Conservation (phyloP, 2,113 vertebrate species). For the Elanus axillaris region DNA sequence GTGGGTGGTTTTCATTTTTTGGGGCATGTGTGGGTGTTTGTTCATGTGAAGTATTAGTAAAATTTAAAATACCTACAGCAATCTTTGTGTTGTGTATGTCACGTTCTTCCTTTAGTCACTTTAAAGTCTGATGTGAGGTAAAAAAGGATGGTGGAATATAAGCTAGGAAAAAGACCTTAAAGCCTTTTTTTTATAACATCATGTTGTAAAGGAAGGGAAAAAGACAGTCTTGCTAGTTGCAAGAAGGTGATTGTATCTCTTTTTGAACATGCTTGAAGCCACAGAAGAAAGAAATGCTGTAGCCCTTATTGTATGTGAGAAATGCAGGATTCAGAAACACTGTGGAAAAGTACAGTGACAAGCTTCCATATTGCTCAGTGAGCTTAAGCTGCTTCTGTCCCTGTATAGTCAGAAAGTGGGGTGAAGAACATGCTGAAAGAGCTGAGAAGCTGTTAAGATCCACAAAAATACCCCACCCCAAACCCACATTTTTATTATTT, state of each 20-base stretch:
- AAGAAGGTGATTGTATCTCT: background rate
- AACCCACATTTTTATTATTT: background rate
- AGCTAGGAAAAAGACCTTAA: background rate
- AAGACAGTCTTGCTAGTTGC: background rate
- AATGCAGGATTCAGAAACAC: background rate
- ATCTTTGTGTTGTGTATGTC: rapidly evolving
- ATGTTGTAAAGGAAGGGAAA: background rate
- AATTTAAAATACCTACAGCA: background rate
- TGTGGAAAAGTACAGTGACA: background rate
- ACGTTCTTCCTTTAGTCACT: background rate
- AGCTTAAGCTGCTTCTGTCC: background rate
- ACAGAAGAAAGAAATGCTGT: background rate
- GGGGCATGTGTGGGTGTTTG: background rate
- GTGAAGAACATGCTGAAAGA: background rate
- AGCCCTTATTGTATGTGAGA: background rate
- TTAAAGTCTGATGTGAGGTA: background rate
- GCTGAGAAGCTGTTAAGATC: background rate
- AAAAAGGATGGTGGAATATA: background rate
- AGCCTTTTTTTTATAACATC: background rate
- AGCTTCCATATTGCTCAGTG: background rate
- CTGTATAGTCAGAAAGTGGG: background rate
- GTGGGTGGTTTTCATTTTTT: background rate
- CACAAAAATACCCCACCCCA: background rate
- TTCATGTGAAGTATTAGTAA: background rate
- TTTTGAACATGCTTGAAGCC: background rate